Percentiles rank a stretch among this genome's conserved stretches.
phyloP scores from a whole-genome alignment of 2,888 invertebrate species.

The Ectemnius cavifrons region DNA sequence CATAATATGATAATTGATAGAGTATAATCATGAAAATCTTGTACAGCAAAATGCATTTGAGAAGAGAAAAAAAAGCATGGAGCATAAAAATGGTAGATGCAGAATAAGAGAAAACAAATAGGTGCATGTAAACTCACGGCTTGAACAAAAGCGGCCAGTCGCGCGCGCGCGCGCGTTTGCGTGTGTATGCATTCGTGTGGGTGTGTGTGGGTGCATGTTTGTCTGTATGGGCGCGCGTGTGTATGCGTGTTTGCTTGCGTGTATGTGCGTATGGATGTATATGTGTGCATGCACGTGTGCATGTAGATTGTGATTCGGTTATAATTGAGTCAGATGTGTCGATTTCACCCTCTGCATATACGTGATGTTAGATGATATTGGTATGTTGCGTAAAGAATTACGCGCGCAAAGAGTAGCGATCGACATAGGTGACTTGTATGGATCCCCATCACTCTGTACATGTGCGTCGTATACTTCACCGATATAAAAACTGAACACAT shows the following conservation, averaged over 20 bases:
- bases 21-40: conserved; percentile 11
- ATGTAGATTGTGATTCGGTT: conserved; percentile 12
- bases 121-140: conserved; percentile 21
- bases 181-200: conserved; percentile 18
- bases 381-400: neutral
- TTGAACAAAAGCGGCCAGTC: no score
- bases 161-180: conserved; percentile 28
- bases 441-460: conserved; percentile 5
- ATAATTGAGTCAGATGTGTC: neutral
- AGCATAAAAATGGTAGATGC: neutral
- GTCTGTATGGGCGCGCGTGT: conserved; percentile 37
- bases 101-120: conserved; percentile 10
- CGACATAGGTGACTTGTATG: conserved; percentile 17
- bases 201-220: neutral
- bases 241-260: conserved; percentile 32
- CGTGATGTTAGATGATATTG: neutral
- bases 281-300: conserved; percentile 19
- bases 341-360: neutral
- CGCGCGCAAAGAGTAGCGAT: neutral
- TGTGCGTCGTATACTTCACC: conserved; percentile 5
- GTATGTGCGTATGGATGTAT: conserved; percentile 26
- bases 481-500: conserved; percentile 16
- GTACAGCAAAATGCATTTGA: conserved; percentile 57
- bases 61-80: neutral
- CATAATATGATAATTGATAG: neutral